Conservation (phyloP, 2,888 invertebrate species). For the Choristoneura rosaceana region DNA sequence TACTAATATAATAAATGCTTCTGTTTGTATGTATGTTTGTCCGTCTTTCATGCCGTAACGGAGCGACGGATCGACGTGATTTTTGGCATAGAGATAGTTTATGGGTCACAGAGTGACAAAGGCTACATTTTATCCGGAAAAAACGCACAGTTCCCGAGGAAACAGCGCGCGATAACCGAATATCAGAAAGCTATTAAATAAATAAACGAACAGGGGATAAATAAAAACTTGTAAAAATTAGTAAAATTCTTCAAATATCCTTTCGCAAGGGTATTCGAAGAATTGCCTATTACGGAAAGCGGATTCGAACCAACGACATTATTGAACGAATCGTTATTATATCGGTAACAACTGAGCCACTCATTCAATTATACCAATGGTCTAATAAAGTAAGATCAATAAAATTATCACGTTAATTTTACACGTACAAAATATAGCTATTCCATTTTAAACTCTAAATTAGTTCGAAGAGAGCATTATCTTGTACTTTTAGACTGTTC, state of each 20-base stretch:
- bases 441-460: not conserved
- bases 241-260: slow-evolving; percentile 47
- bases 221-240: slow-evolving; percentile 25
- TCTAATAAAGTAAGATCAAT: slow-evolving; percentile 11
- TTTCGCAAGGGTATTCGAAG: slow-evolving; percentile 46
- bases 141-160: too few species aligned
- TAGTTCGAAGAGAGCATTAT: not conserved
- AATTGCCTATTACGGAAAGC: slow-evolving; percentile 43
- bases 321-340: not conserved
- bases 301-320: slow-evolving; percentile 47
- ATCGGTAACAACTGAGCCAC: slow-evolving; percentile 21
- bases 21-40: too few species aligned
- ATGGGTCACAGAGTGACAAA: too few species aligned
- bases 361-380: slow-evolving; percentile 7
- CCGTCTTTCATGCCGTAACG: too few species aligned
- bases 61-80: too few species aligned
- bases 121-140: too few species aligned
- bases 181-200: too few species aligned
- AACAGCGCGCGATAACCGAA: too few species aligned
- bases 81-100: too few species aligned
- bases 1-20: too few species aligned
- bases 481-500: not conserved
- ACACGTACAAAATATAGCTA: not conserved
- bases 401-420: not conserved
- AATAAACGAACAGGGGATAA: too few species aligned